These are phyloP conservation scores for Stenolophus ochropezus DNA, from an alignment of 2,888 invertebrate genomes.

Conservation along the genomic window DNA sequence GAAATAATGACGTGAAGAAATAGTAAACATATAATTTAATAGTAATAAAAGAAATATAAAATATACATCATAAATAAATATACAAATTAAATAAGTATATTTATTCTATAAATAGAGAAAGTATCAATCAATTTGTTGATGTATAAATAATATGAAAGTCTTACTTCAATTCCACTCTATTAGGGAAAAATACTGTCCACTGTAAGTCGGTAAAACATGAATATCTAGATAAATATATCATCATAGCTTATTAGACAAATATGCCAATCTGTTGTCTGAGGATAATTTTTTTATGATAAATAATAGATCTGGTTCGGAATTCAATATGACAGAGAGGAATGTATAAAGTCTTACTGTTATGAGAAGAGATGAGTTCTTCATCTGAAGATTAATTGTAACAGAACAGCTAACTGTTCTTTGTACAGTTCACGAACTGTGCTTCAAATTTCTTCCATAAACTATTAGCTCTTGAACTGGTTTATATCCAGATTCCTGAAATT, in stretches of 20 bases:
- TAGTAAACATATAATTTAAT: neutral
- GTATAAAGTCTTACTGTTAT: neutral
- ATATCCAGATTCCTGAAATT: no score
- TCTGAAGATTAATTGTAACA: constrained; percentile 4
- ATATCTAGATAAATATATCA: no score
- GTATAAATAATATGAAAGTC: neutral
- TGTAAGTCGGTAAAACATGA: no score
- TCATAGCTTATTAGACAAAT: no score
- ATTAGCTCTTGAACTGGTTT: neutral
- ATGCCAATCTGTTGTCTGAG: no score
- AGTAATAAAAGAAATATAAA: neutral
- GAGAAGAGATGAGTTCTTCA: neutral
- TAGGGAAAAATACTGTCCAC: neutral
- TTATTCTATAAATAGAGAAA: neutral
- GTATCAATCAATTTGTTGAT: neutral
- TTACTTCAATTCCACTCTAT: neutral
- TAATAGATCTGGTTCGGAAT: no score
- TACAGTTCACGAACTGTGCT: neutral
- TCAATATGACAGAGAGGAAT: neutral
- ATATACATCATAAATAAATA: neutral
- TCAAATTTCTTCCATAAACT: neutral
- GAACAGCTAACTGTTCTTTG: neutral
- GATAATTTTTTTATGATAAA: no score
- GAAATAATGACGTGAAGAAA: no score
- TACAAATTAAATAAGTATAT: neutral